Conservation (phyloP, 2,113 vertebrate species). For the Rhea americana region DNA sequence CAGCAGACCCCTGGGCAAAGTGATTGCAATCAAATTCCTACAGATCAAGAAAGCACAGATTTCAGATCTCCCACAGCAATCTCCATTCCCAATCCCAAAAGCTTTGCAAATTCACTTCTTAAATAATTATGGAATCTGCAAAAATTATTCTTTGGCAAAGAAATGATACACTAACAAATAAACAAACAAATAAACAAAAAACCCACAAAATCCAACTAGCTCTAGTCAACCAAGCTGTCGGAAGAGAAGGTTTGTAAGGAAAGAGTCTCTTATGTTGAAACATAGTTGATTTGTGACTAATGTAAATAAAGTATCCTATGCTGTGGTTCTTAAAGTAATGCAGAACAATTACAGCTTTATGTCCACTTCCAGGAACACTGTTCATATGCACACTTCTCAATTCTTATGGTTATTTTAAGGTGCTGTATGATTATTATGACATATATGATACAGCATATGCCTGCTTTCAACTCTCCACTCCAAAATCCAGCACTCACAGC, state of each 20-base stretch:
- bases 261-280: neutral
- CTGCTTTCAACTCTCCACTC: neutral
- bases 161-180: accelerated
- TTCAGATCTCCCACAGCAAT: neutral
- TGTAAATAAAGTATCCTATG: neutral
- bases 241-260: neutral
- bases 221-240: neutral
- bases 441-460: neutral
- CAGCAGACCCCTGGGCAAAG: neutral
- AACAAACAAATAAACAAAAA: no score
- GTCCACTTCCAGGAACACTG: neutral
- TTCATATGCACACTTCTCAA: neutral
- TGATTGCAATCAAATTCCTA: neutral
- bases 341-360: neutral
- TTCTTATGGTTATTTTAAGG: neutral
- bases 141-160: neutral
- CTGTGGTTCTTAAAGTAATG: neutral
- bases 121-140: neutral
- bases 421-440: neutral
- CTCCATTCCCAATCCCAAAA: neutral
- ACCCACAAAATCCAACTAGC: neutral
- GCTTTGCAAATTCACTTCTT: neutral
- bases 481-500: neutral
- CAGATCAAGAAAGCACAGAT: neutral
- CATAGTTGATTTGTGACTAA: neutral